These are phyloP conservation scores for Gymnobelideus leadbeateri DNA, from an alignment of 2,113 vertebrate species.

Conservation along the genomic window DNA sequence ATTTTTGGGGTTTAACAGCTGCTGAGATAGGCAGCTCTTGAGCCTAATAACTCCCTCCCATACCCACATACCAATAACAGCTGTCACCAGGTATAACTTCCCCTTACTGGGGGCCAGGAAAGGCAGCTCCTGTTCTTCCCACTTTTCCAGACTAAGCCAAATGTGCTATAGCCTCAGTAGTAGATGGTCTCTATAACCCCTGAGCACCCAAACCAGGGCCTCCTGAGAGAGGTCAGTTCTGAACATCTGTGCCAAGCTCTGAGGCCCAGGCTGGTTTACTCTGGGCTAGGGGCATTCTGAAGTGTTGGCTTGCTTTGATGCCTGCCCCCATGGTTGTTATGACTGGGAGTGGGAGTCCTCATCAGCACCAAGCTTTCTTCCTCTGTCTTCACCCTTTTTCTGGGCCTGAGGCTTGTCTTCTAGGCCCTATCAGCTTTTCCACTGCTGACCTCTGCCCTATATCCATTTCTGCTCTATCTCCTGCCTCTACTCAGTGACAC, in stretches of 20 bases:
- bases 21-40: not conserved
- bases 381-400: not conserved
- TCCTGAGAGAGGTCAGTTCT: not conserved
- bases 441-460: not conserved
- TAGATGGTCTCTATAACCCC: not conserved
- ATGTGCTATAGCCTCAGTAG: not conserved
- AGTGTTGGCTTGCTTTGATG: not conserved
- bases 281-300: slow-evolving; percentile 20
- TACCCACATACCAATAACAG: not conserved
- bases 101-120: not conserved
- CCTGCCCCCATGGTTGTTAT: not conserved
- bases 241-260: not conserved
- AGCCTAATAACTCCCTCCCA: not conserved
- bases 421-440: not conserved
- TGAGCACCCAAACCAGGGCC: no score
- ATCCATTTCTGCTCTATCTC: not conserved
- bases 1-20: not conserved
- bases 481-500: not conserved
- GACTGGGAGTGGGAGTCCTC: not conserved
- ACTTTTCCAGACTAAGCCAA: not conserved
- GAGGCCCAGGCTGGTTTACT: not conserved
- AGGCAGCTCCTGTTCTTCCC: not conserved
- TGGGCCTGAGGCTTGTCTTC: not conserved
- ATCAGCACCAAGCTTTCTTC: not conserved
- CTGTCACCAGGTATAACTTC: not conserved